These are phyloP conservation scores for Drosophila kohkoa DNA, from an alignment of 1,140 invertebrate genomes.

Conservation along the genomic window DNA sequence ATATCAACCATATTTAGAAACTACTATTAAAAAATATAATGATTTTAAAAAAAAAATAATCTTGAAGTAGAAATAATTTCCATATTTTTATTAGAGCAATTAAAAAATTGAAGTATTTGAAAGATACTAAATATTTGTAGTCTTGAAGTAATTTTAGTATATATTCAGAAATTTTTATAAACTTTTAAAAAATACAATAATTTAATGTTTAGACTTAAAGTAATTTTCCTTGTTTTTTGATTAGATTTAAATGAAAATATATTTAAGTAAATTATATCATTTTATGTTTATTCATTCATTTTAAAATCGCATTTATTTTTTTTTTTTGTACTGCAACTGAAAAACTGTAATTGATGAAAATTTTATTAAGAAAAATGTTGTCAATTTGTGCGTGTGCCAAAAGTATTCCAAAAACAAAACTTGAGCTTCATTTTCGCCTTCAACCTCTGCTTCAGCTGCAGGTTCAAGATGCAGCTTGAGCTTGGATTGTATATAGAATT, in stretches of 20 bases:
- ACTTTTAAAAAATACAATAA: no score
- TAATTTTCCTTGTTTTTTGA: neutral
- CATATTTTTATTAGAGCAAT: no score
- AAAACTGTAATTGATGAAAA: neutral
- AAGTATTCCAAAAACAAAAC: slow-evolving; percentile 4
- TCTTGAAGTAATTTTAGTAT: no score
- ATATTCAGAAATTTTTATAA: no score
- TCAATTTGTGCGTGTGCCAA: slow-evolving; percentile 17
- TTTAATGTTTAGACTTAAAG: no score
- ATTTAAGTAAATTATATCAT: neutral
- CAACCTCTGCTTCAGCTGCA: slow-evolving; percentile 1
- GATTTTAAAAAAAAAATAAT: no score
- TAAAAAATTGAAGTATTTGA: no score
- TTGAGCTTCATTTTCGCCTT: neutral
- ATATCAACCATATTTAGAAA: no score
- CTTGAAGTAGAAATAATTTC: no score
- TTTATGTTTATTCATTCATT: neutral
- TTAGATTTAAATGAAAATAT: neutral
- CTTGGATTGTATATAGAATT: neutral
- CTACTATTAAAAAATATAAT: no score
- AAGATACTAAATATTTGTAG: no score
- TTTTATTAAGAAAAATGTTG: neutral
- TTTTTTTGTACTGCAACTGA: neutral
- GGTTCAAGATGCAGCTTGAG: neutral
- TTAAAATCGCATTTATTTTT: neutral